These are phyloP conservation scores for Amiota minor DNA, from an alignment of 2,888 invertebrate species.

Conservation along the genomic window DNA sequence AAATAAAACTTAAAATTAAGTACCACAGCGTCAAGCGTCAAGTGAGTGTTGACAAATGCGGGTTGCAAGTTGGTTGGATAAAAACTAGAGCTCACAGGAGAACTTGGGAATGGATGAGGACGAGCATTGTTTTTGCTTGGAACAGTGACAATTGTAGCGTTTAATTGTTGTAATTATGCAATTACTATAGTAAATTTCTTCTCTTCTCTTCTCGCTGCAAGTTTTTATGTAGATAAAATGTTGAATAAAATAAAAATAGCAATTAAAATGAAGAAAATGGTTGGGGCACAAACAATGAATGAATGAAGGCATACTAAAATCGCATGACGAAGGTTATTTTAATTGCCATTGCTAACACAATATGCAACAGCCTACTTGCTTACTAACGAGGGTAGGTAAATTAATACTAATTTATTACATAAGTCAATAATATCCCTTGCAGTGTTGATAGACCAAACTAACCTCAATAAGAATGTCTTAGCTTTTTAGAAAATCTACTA, in stretches of 20 bases:
- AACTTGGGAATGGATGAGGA: not conserved
- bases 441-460: too few relatives aligned
- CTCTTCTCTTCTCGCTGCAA: not conserved
- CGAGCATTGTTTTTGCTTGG: not conserved
- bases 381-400: not conserved
- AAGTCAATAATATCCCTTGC: too few relatives aligned
- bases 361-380: not conserved
- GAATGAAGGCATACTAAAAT: too few relatives aligned
- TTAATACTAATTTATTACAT: too few relatives aligned
- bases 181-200: slow-evolving; percentile 6
- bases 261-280: slow-evolving; percentile 12
- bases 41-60: slow-evolving; percentile 19
- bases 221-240: not conserved
- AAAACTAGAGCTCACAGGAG: too few relatives aligned
- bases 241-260: not conserved
- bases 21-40: slow-evolving; percentile 14
- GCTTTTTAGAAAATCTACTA: too few relatives aligned
- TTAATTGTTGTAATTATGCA: slow-evolving; percentile 20
- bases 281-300: not conserved
- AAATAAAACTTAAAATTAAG: slow-evolving; percentile 22
- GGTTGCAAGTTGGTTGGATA: not conserved
- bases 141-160: too few relatives aligned
- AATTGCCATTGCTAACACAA: too few relatives aligned
- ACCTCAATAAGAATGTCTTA: too few relatives aligned
- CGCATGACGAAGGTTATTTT: too few relatives aligned